Conservation (phyloP, 1,140 invertebrate genomes). For the Cotesia typhae region DNA sequence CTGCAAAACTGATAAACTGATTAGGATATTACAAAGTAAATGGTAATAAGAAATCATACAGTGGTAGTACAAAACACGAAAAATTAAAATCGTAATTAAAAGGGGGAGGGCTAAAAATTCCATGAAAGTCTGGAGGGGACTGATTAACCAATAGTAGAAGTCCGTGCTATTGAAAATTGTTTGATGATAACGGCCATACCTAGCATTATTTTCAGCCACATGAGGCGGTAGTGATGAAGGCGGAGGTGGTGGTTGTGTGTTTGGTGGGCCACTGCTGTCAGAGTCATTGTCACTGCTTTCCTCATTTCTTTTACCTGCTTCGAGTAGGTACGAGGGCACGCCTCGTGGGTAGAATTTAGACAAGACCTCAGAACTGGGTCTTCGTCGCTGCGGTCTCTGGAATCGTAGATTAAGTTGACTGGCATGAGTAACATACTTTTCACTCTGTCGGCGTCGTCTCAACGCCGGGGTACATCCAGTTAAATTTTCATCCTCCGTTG, state of each 20-base stretch:
- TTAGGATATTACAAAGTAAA: no score
- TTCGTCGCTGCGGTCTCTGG: constrained; percentile 70
- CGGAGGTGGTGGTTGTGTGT: constrained; percentile 57
- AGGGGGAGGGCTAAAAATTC: not conserved
- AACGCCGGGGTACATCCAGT: constrained; percentile 71
- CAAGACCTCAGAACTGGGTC: constrained; percentile 55
- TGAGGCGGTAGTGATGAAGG: constrained; percentile 59
- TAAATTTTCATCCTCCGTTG: constrained; percentile 61
- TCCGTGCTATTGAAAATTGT: not conserved
- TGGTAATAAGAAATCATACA: no score
- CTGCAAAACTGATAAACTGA: no score
- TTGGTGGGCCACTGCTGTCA: constrained; percentile 58
- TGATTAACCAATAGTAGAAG: not conserved
- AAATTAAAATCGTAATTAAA: not conserved
- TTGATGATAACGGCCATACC: constrained; percentile 45
- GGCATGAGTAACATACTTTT: constrained; percentile 80
- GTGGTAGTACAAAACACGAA: not conserved
- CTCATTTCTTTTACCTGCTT: constrained; percentile 55
- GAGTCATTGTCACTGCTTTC: constrained; percentile 67
- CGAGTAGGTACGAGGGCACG: constrained; percentile 66
- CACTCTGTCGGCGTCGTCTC: constrained; percentile 73
- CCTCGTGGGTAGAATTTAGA: constrained; percentile 57
- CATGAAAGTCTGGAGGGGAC: not conserved
- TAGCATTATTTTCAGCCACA: constrained; percentile 61
- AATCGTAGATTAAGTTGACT: constrained; percentile 78